Percentiles rank a stretch among this genome's conserved stretches.
These are phyloP conservation scores for Pecten maximus DNA, from an alignment of 2,888 invertebrate genomes.

Conservation along the genomic window DNA sequence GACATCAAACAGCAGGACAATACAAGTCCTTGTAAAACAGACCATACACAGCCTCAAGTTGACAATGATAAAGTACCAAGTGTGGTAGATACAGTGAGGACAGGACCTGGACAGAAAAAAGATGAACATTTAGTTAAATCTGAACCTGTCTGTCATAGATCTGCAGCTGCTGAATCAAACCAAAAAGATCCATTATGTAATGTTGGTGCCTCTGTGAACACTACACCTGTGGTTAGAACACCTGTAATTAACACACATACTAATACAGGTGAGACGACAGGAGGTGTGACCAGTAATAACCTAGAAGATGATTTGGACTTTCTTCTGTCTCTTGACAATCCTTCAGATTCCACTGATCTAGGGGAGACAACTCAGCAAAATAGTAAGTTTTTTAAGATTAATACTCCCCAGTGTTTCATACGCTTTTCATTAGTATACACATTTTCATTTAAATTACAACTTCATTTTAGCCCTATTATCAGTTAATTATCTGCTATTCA, in stretches of 20 bases:
- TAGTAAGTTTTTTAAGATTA: neutral
- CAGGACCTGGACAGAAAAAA: neutral
- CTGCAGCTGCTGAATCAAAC: neutral
- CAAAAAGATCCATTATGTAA: neutral
- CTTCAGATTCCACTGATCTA: slow-evolving; percentile 19
- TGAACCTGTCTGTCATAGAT: neutral
- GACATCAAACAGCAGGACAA: neutral
- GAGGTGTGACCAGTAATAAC: neutral
- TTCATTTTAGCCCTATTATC: too few species aligned
- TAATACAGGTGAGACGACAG: neutral
- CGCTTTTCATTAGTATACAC: too few species aligned
- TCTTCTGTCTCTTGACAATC: slow-evolving; percentile 43
- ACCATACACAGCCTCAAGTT: neutral
- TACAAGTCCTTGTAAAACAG: neutral
- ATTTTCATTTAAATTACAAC: too few species aligned
- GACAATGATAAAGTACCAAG: neutral
- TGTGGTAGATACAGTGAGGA: neutral
- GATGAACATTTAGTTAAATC: neutral
- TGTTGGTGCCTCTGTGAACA: neutral
- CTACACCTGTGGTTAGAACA: neutral
- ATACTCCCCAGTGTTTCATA: neutral
- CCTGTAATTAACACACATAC: neutral
- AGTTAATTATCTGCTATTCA: too few species aligned
- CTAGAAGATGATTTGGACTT: slow-evolving; percentile 47
- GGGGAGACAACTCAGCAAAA: slow-evolving; percentile 39